Evolutionary conservation across 2,113 vertebrate species (phyloP), one percentile per base, ranked within the genome.

Genomic region (Pyxicephalus adspersus): DNA sequence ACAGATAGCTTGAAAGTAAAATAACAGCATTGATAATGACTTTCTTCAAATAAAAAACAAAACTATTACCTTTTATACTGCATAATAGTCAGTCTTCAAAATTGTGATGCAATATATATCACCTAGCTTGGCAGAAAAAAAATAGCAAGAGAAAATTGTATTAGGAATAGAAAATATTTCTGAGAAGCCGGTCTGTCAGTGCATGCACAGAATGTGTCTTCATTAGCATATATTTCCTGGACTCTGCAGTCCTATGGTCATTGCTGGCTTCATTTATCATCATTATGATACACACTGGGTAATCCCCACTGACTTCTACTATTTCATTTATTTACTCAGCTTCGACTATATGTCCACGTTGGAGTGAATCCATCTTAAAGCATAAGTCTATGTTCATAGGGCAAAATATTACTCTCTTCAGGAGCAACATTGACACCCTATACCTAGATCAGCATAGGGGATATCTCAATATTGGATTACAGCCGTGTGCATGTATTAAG

Each of bases 211-310:
- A 70, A 79, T 79, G 57, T 51, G 55, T 63, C 31, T 80, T 80
- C 55, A 71, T 80, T 80, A 73, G 60, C 68, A 81, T 81, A 81
- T 60, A 64, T 28, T 73, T 64, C 67, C 50, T 64, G 58, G 34
- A 64, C 45, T 58, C 68, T 34, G n/a, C 58, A 54, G 67, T 72
- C 58, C 78, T 81, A 71, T 64, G 68, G 68, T 51, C 58, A 72
- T 55, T 64, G 68, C 60, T 64, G 50, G 68, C 68, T 73, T 73
- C 66, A 80, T 81, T 81, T 73, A 81, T 81, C 78, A 81, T 81
- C 78, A 81, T 81, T 81, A 81, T 71, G 54, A 64, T 54, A 34
- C 28, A 73, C 58, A 71, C n/a, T 58, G 50, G 58, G 57, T 64
- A 52, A 38, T 73, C 78, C 68, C 78, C 52, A 81, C 38, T 54